phyloP scores from a whole-genome alignment of 2,888 invertebrate species.

The Cerceris ruficornis region DNA sequence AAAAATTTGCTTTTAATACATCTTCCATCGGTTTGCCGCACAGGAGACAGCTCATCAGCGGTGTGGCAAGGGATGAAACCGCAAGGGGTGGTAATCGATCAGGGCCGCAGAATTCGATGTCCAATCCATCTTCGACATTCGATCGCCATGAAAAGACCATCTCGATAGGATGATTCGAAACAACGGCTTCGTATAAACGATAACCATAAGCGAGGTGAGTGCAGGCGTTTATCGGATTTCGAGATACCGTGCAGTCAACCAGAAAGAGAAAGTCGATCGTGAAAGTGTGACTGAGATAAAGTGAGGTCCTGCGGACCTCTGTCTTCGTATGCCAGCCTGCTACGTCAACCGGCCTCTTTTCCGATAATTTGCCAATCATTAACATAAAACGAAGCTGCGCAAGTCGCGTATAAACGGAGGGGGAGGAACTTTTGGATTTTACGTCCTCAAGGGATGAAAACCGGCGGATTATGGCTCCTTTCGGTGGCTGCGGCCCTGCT shows the following conservation, averaged over 20 bases:
- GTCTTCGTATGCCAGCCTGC: constrained; percentile 71
- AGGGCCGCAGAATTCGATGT: constrained; percentile 57
- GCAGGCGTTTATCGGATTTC: constrained; percentile 45
- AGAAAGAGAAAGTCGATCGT: constrained; percentile 47
- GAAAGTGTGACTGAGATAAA: constrained; percentile 50
- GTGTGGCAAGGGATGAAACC: constrained; percentile 20
- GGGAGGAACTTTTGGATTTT: constrained; percentile 40
- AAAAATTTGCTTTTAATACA: neutral
- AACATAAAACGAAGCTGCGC: constrained; percentile 65
- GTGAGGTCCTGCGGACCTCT: constrained; percentile 71
- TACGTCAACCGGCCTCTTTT: constrained; percentile 74
- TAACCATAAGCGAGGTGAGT: constrained; percentile 40
- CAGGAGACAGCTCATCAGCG: constrained; percentile 1
- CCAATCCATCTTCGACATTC: constrained; percentile 13
- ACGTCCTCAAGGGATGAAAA: neutral
- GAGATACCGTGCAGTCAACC: constrained; percentile 18
- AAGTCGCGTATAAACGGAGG: neutral
- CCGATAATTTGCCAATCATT: constrained; percentile 79
- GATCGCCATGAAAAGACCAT: constrained; percentile 6
- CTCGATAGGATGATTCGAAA: neutral
- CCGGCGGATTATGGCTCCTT: constrained; percentile 31
- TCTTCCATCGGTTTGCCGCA: neutral
- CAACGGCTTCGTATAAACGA: constrained; percentile 13
- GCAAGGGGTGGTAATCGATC: constrained; percentile 51
- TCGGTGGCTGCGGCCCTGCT: constrained; percentile 63